Evolutionary conservation across 92 coral and sea anemone species (phyloP), one percentile per base, ranked within the genome.

Genomic region (Diadumene lineata): DNA sequence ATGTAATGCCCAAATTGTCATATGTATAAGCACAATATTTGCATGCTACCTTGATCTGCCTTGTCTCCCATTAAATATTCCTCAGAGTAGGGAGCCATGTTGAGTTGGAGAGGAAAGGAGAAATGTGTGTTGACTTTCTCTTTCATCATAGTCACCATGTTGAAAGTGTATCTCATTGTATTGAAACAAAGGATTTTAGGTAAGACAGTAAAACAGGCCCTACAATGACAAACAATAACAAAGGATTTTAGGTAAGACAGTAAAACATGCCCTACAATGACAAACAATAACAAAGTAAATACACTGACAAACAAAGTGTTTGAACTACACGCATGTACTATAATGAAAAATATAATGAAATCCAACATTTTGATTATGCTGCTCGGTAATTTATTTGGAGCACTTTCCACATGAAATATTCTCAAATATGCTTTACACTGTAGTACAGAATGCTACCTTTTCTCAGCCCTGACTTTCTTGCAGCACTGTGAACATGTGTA

Each of bases 121-220:
- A 96, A 96, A 75, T 96, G 99, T 0, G 99, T 96, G 86, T 96
- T 96, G 17, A 96, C 99, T 77, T 96, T 96, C 85, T 96, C 99
- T 81, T 96, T 96, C 99, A 96, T 96, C 99, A 96, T 96, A 19
- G 99, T 96, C 69, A 96, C 99, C 99, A 96, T 96, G 87, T 96
- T 96, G 82, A 96, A 96, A 1, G 99, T 93, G 90, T 96, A 96
- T 56, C 99, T 88, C 99, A 96, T 96, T 16, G 99, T 96, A 89
- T 96, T 96, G 88, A 96, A 96, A 74, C 99, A 96, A 48, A 96
- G 89, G 72, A 96, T 96, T 66, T 94, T 84, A 21, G 99, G 99
- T 31, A 96, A 90, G 30, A 96, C 99, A 57, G 94, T 87, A 78
- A 96, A 96, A 79, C 99, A 96, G 7, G 99, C 99, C 73, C 99